Base-by-base conservation (phyloP, 2,113 vertebrate genomes). In the Dicrurus megarhynchus region DNA sequence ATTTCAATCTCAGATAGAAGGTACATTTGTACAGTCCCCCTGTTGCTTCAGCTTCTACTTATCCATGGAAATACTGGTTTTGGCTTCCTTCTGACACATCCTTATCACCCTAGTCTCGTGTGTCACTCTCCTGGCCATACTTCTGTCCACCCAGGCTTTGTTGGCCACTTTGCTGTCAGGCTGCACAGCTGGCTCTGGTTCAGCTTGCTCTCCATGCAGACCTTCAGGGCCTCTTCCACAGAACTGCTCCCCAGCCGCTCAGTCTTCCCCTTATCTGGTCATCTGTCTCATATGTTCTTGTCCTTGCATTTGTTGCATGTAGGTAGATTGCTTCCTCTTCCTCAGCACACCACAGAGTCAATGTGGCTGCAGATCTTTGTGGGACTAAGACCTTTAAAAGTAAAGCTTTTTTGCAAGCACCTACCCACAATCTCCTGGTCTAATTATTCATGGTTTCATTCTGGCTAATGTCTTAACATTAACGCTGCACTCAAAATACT, bases 21-120 rank as follows among this genome's bases (percentile, higher is more conserved):
- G 17, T n/a, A 32, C 17, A 59, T 0, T 1, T n/a, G 22, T 26
- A 57, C 60, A 74, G 42, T 32, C 8, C 14, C 8, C 10, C 9
- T 53, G 16, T 0, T 9, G 16, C 70, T 92, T 86, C n/a, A 83
- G 23, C 70, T 41, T 67, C 55, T 74, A 9, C n/a, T 28, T 50
- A 18, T 74, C 22, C 7, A 7, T 28, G 41, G 63, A 73, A 85
- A 61, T 21, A 32, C 41, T 44, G 50, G 5, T 42, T 65, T 84
- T 28, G 60, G 37, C 44, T 81, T 89, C 46, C 53, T 64, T 67
- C 64, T 52, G 60, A 53, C 30, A 53, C 6, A 70, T 5, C 33
- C 30, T 32, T 0, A 1, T 47, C 63, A 91, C 16, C 16, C 44
- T 8, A 49, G 2, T 7, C 30, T 63, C 0, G 0, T 9, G 10